Evolutionary conservation across 1,140 invertebrate species (phyloP).

Genomic region (Leptestheria dahalacensis): DNA sequence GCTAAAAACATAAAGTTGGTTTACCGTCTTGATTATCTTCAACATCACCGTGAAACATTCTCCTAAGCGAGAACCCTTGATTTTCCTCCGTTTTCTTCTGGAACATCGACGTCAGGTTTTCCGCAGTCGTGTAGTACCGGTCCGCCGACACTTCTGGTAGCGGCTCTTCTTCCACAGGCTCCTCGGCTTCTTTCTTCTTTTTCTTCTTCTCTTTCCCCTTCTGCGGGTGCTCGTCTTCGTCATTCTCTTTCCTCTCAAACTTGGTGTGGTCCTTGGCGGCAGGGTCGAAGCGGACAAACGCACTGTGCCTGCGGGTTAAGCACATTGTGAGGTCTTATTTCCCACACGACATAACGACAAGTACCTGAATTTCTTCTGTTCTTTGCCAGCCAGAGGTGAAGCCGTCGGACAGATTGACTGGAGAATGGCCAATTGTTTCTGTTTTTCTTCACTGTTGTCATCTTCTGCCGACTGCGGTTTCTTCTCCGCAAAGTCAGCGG

Average conservation of each 20-base stretch:
- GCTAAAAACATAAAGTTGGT: not conserved
- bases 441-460: constrained; percentile 5
- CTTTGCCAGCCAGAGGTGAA: not conserved
- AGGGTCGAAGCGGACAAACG: constrained; percentile 5
- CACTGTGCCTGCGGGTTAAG: not conserved
- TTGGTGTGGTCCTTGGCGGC: not conserved
- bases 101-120: constrained; percentile 4
- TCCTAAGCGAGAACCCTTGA: not conserved
- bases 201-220: not conserved
- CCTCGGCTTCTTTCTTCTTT: not conserved
- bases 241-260: not conserved
- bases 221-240: not conserved
- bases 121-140: not conserved
- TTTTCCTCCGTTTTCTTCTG: not conserved
- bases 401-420: not conserved
- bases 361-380: not conserved
- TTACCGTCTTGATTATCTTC: not conserved
- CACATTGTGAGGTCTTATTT: not conserved
- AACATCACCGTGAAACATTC: not conserved
- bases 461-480: not conserved
- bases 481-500: not conserved
- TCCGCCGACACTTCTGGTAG: constrained; percentile 2
- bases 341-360: not conserved
- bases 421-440: not conserved
- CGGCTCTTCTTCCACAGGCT: not conserved